Evolutionary conservation across 1,140 invertebrate genomes (phyloP), one percentile per base, ranked within the genome.

Genomic region (Argopecten irradians): DNA sequence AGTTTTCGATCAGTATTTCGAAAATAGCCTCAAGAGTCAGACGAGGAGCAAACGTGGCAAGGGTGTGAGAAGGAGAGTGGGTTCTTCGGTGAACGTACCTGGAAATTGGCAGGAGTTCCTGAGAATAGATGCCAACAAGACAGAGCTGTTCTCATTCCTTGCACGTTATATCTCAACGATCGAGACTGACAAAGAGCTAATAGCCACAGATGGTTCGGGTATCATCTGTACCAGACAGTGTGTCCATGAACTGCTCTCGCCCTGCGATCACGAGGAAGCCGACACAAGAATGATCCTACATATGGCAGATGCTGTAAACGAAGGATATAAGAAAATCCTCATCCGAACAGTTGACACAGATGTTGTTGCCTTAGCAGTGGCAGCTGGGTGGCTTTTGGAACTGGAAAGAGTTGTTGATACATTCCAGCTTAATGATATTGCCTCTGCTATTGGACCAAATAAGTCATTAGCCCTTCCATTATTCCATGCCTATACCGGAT

Each of bases 251-350:
- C 34, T 82, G 22, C 2, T 88, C 2, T 83, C 84, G 34, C 87
- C 92, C n/a, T 92, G 91, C 84, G 90, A 86, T 46, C 92, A 93
- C 43, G 91, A 93, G 87, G 92, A 94, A 86, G 93, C 93, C 13
- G 93, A 94, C 83, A 90, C 89, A 11, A 71, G 88, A 34, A 86
- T 94, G 7, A 22, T 93, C 14, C 22, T 94, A 22, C 93, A 94
- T 90, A 83, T 84, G 11, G 55, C 71, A 16, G 71, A 94, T 91
- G 91, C 89, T 39, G 82, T 86, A 33, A 36, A 16, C 41, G 55
- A 86, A 36, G 91, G 92, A 1, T 71, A 28, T 82, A 89, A 28
- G 36, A 84, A 86, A 32, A 39, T 91, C 14, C 32, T 90, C 5
- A 88, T 93, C 35, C 87, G 86, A 13, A 92, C 90, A 82, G 84